Evolutionary conservation across 2,888 invertebrate species (phyloP).

Genomic region (Eristalis pertinax): DNA sequence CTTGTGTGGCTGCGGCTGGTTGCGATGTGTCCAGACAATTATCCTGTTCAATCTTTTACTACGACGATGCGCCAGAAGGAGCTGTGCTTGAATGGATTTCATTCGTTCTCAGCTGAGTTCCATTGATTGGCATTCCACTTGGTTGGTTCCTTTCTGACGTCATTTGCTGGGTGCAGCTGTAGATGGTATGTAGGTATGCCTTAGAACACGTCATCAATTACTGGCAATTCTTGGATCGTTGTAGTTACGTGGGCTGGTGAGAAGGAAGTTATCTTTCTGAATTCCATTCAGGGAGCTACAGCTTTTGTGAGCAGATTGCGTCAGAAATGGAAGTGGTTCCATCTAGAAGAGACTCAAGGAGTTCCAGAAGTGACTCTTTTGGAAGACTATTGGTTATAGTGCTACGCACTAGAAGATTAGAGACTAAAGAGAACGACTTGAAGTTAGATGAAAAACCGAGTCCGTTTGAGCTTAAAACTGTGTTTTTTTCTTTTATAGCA

Average conservation of each 20-base stretch:
- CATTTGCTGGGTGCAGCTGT: constrained; percentile 8
- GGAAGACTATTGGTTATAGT: no score
- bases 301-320: no score
- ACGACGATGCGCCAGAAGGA: constrained; percentile 18
- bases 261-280: background rate
- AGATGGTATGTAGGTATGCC: background rate
- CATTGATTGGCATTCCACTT: constrained; percentile 39
- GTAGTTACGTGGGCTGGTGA: background rate
- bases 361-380: no score
- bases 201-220: background rate
- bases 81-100: constrained; percentile 68
- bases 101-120: constrained; percentile 23
- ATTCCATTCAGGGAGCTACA: background rate
- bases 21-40: constrained; percentile 25
- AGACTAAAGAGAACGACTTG: no score
- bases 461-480: no score
- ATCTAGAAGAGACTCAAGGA: no score
- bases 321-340: no score
- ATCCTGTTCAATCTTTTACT: background rate
- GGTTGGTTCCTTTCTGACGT: constrained; percentile 51
- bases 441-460: no score
- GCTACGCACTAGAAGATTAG: no score
- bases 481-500: no score
- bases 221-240: background rate
- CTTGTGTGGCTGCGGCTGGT: background rate